phyloP scores from a whole-genome alignment of 2,797 vertebrate species.

The Botia almorhae region DNA sequence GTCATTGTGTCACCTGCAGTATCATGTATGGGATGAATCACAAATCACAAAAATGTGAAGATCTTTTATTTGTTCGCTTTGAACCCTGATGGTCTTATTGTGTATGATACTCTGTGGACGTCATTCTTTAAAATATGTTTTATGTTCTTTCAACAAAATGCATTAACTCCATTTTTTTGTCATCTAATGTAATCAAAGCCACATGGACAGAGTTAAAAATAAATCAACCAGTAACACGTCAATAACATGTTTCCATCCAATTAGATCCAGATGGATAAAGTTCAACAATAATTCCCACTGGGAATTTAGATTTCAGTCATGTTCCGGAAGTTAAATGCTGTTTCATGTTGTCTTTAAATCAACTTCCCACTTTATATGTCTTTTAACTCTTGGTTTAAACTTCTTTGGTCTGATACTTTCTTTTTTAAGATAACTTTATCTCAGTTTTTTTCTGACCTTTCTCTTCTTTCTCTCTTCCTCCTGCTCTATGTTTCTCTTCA shows the following conservation, averaged over 20 bases:
- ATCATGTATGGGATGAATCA: too few species aligned
- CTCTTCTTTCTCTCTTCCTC: constrained; percentile 55
- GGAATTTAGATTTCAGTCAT: not conserved
- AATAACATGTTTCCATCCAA: not conserved
- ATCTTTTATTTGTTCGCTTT: too few species aligned
- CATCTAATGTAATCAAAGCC: too few species aligned
- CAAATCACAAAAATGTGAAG: too few species aligned
- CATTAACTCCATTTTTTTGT: too few species aligned
- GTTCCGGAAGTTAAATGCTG: not conserved
- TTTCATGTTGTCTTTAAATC: constrained; percentile 10
- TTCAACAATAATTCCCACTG: not conserved
- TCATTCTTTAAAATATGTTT: too few species aligned
- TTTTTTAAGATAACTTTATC: constrained; percentile 34
- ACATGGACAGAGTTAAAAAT: too few species aligned
- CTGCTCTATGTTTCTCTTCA: constrained; percentile 50
- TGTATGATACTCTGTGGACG: too few species aligned
- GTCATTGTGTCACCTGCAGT: too few species aligned
- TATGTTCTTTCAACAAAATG: too few species aligned
- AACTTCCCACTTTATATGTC: not conserved
- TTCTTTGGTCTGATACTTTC: constrained; percentile 4
- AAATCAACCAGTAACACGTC: too few species aligned
- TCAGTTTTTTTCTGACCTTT: constrained; percentile 45
- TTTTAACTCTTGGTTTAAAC: not conserved
- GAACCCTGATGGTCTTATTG: too few species aligned
- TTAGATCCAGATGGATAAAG: not conserved